Percentiles rank a stretch among this genome's conserved stretches.
phyloP scores from a whole-genome alignment of 2,888 invertebrate species.

The Pediacus dermestoides region DNA sequence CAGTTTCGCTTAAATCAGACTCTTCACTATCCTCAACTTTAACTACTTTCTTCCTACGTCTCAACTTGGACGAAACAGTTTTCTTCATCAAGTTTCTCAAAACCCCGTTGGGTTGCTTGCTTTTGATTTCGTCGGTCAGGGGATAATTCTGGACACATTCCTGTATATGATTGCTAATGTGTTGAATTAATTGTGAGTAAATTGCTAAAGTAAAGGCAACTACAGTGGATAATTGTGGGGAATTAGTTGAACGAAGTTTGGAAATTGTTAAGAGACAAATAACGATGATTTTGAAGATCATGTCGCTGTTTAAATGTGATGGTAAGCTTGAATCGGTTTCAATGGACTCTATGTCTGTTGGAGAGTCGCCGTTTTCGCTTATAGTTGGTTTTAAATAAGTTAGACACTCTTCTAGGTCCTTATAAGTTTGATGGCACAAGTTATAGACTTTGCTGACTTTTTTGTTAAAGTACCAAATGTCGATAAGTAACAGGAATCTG shows the following conservation, averaged over 20 bases:
- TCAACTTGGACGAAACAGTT: conserved; percentile 33
- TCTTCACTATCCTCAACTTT: conserved; percentile 38
- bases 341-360: conserved; percentile 54
- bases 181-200: conserved; percentile 67
- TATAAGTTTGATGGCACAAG: conserved; percentile 66
- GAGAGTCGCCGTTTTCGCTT: conserved; percentile 53
- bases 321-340: conserved; percentile 53
- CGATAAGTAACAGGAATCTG: conserved; percentile 58
- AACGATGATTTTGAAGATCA: conserved; percentile 77
- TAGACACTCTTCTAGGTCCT: conserved; percentile 71
- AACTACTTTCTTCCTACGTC: conserved; percentile 36
- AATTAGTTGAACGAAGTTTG: conserved; percentile 69
- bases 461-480: conserved; percentile 62
- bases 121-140: conserved; percentile 38
- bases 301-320: conserved; percentile 60
- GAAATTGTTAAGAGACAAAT: conserved; percentile 79
- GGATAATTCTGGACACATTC: conserved; percentile 49
- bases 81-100: conserved; percentile 34
- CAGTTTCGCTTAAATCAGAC: conserved; percentile 37
- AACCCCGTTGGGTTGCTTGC: conserved; percentile 24
- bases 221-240: conserved; percentile 76
- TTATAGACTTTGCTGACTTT: conserved; percentile 63
- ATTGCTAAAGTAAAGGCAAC: conserved; percentile 83
- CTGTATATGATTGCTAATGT: conserved; percentile 44
- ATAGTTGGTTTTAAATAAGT: conserved; percentile 52